Percentiles rank a stretch among this genome's conserved stretches.
Conservation (phyloP, 2,797 vertebrate species). For the Enteromius unitaeniatus region DNA sequence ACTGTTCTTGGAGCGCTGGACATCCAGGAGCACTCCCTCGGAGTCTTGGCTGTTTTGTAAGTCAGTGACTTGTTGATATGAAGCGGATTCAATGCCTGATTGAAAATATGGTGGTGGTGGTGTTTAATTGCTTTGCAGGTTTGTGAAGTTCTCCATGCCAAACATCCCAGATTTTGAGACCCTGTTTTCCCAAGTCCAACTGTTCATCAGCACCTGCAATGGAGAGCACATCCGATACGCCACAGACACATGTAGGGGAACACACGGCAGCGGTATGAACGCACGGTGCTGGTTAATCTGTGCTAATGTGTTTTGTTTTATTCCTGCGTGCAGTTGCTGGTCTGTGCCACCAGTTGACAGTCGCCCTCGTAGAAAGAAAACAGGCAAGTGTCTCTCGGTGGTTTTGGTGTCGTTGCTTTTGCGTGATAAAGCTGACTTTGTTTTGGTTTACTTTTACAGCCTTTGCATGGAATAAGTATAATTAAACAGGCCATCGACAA, state of each 20-base stretch:
- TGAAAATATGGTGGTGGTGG: constrained; percentile 7
- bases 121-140: constrained; percentile 76
- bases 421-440: neutral
- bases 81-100: neutral
- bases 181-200: constrained; percentile 97
- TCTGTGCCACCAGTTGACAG: constrained; percentile 98
- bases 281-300: neutral
- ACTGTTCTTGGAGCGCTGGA: constrained; percentile 98
- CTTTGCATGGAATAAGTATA: constrained; percentile 94
- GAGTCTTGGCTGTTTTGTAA: constrained; percentile 97
- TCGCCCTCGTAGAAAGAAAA: constrained; percentile 97
- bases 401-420: neutral
- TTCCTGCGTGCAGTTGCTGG: constrained; percentile 88
- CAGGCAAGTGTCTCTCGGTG: constrained; percentile 81
- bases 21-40: constrained; percentile 97
- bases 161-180: constrained; percentile 99
- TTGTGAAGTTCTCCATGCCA: constrained; percentile 99
- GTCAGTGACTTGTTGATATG: constrained; percentile 64
- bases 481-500: constrained; percentile 99
- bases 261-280: neutral
- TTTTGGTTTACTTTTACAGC: constrained; percentile 78
- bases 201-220: constrained; percentile 99
- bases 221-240: constrained; percentile 99
- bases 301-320: constrained; percentile 23
- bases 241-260: constrained; percentile 95